Conservation (phyloP, 1,140 invertebrate genomes). For the Heliothis subflexa region DNA sequence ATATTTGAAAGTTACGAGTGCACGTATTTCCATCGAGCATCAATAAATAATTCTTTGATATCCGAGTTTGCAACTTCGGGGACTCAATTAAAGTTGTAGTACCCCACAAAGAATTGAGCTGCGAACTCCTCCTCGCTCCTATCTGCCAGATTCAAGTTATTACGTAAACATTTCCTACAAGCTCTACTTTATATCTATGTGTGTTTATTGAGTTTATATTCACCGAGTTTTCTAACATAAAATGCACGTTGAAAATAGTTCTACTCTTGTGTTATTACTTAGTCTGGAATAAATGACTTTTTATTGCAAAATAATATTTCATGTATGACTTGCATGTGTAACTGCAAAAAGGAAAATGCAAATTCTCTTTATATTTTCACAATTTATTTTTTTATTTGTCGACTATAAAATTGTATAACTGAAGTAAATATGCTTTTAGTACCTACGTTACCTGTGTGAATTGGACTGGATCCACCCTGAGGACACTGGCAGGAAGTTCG, state of each 20-base stretch:
- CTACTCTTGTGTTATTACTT: too few species aligned
- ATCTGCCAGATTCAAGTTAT: slow-evolving; percentile 20
- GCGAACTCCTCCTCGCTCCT: slow-evolving; percentile 1
- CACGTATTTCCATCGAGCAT: slow-evolving; percentile 34
- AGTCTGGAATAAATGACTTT: not conserved
- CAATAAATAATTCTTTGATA: slow-evolving; percentile 50
- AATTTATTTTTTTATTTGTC: too few species aligned
- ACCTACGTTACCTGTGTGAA: slow-evolving; percentile 88
- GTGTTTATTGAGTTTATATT: not conserved
- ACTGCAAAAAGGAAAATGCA: too few species aligned
- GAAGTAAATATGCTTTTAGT: slow-evolving; percentile 59
- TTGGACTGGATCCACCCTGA: slow-evolving; percentile 90
- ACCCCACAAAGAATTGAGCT: slow-evolving; percentile 47
- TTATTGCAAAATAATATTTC: slow-evolving; percentile 35
- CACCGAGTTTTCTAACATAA: too few species aligned
- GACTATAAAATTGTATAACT: too few species aligned
- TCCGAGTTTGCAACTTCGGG: slow-evolving; percentile 47
- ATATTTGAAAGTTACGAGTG: slow-evolving; percentile 12
- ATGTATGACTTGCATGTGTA: not conserved
- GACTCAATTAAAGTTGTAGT: slow-evolving; percentile 63
- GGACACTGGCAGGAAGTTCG: slow-evolving; percentile 88
- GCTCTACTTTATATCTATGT: not conserved
- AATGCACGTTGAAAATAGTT: too few species aligned
- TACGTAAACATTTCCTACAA: slow-evolving; percentile 23
- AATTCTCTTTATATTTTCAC: too few species aligned